Evolutionary conservation across 2,113 vertebrate species (phyloP), one percentile per base, ranked within the genome.

Genomic region (Parus major): DNA sequence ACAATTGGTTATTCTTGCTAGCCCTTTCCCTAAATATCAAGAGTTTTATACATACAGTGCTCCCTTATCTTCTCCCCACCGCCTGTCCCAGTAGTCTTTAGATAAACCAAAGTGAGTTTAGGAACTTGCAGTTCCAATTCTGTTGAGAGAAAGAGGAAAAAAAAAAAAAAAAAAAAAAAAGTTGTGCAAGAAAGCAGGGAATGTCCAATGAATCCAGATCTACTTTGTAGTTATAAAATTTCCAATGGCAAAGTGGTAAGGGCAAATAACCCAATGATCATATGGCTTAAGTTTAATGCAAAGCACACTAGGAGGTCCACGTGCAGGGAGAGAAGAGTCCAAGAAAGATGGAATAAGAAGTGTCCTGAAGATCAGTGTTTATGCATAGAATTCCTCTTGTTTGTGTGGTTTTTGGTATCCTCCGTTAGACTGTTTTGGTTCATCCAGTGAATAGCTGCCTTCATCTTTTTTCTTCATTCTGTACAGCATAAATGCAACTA

Each of bases 381-480:
- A 99, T 96, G 98, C 97, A 17, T 98, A 97, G 96, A 98, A 97
- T 75, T 98, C 97, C 49, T 98, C 97, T 95, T 98, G 98, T 88
- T 97, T 98, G 60, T 95, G 96, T 91, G 97, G 96, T 94, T 98
- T 98, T 94, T 98, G 98, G 94, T 98, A 98, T 61, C 98, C 97
- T 7, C 98, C 97, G 0, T 98, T 98, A 68, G 98, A 98, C 69
- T 97, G 97, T 39, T 97, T 98, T 7, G 97, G 97, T 84, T 98
- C 97, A 56, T 98, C 98, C 94, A 97, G 82, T 80, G 97, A 97
- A 92, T 98, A 98, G 97, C 97, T 98, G 86, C 97, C 98, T 82
- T 98, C 97, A 1, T 98, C 98, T 95, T 98, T 99, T 92, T 98
- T 98, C 95, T 98, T 98, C 98, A 98, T 98, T 89, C 97, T 98